phyloP scores from a whole-genome alignment of 2,888 invertebrate species.

The Spisula subtruncata region DNA sequence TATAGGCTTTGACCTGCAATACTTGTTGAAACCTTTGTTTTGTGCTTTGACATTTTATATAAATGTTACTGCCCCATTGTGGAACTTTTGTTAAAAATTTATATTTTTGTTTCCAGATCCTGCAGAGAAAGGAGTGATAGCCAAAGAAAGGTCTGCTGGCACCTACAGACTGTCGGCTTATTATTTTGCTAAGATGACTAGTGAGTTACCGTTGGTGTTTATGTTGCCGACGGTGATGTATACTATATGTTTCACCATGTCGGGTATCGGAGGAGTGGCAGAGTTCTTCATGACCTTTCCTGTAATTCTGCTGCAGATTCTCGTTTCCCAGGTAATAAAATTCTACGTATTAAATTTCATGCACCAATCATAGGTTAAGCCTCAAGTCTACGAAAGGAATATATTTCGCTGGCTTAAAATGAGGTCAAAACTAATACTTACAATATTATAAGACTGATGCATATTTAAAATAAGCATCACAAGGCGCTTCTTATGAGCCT shows the following conservation, averaged over 20 bases:
- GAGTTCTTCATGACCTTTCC: conserved; percentile 89
- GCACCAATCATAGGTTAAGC: no score
- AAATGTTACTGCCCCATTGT: no score
- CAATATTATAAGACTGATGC: no score
- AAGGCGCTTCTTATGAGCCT: no score
- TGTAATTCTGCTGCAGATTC: conserved; percentile 90
- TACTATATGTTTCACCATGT: conserved; percentile 93
- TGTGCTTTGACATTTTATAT: no score
- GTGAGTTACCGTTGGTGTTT: conserved; percentile 93
- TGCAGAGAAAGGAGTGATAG: conserved; percentile 93
- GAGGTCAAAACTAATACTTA: no score
- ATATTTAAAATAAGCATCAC: no score
- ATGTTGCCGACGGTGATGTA: conserved; percentile 93
- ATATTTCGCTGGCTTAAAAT: no score
- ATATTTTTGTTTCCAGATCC: conserved; percentile 90
- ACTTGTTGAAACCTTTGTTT: no score
- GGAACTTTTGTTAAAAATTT: background rate
- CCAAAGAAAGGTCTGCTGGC: conserved; percentile 93
- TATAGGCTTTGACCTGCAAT: no score
- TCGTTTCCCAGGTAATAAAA: conserved; percentile 91
- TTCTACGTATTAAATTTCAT: no score
- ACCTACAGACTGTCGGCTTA: conserved; percentile 94
- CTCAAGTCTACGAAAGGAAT: no score
- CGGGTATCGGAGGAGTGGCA: conserved; percentile 91
- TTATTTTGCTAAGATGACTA: conserved; percentile 94